These are phyloP conservation scores for Aldabrachelys gigantea DNA, from an alignment of 2,113 vertebrate species.

Conservation along the genomic window DNA sequence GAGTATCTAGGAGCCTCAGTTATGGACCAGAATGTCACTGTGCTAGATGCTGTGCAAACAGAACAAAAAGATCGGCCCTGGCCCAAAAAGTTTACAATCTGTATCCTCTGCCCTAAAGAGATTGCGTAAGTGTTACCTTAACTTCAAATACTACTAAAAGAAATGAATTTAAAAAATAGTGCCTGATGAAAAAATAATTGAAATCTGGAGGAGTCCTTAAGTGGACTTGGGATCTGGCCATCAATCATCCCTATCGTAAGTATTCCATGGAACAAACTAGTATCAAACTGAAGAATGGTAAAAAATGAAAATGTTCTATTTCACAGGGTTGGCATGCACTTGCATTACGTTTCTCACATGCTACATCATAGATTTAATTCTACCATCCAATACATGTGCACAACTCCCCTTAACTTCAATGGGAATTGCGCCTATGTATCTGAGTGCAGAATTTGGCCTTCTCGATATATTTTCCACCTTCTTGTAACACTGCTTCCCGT, in stretches of 20 bases:
- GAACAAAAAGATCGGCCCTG: neutral
- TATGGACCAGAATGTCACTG: neutral
- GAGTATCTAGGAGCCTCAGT: neutral
- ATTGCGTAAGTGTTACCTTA: neutral
- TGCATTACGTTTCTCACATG: neutral
- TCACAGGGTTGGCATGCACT: neutral
- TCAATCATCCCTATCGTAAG: neutral
- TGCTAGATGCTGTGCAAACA: neutral
- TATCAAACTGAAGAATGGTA: neutral
- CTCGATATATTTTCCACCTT: neutral
- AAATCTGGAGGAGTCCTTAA: neutral
- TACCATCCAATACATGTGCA: neutral
- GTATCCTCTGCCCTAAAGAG: neutral
- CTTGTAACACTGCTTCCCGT: neutral
- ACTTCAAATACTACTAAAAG: neutral
- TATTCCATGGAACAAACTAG: neutral
- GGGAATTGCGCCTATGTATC: neutral
- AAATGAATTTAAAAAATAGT: neutral
- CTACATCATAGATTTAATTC: neutral
- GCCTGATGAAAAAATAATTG: neutral
- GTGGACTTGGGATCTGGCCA: neutral
- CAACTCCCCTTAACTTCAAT: neutral
- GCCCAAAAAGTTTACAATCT: neutral
- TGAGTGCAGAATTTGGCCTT: neutral
- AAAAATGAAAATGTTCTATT: neutral